Percentiles rank a stretch among this genome's conserved stretches.
Evolutionary conservation across 2,888 invertebrate genomes (phyloP).

Genomic region (Drosophila maculinotata): DNA sequence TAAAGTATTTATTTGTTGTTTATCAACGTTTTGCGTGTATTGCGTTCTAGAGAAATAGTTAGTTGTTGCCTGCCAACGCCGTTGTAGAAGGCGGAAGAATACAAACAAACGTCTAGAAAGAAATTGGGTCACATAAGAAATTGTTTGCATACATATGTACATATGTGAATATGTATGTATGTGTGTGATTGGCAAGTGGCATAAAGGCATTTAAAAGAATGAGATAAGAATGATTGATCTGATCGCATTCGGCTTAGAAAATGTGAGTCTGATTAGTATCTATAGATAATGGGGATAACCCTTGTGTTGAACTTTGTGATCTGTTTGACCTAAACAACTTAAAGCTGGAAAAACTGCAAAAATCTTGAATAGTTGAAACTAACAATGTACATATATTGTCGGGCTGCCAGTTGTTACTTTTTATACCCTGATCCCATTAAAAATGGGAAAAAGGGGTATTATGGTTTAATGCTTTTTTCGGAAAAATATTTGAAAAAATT

Average conservation of each 20-base stretch:
- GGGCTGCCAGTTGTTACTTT: too few species aligned
- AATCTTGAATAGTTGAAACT: background rate
- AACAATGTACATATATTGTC: too few species aligned
- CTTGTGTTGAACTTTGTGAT: background rate
- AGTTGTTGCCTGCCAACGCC: slow-evolving; percentile 8
- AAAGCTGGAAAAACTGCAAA: background rate
- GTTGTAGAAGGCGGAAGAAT: slow-evolving; percentile 33
- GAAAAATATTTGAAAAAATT: too few species aligned
- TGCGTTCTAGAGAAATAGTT: slow-evolving; percentile 38
- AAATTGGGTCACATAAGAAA: slow-evolving; percentile 35
- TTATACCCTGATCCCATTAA: too few species aligned
- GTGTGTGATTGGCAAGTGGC: slow-evolving; percentile 39
- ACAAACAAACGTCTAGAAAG: slow-evolving; percentile 21
- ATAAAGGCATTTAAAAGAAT: slow-evolving; percentile 9
- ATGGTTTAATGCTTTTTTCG: too few species aligned
- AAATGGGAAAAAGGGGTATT: too few species aligned
- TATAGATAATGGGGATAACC: background rate
- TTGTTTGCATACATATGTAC: background rate
- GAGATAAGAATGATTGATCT: slow-evolving; percentile 29
- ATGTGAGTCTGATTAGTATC: background rate
- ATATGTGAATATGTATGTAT: slow-evolving; percentile 8
- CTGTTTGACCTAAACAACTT: background rate
- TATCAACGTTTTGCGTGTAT: slow-evolving; percentile 34
- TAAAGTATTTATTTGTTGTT: slow-evolving; percentile 52
- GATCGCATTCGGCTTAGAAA: slow-evolving; percentile 4